Conservation (phyloP, 2,113 vertebrate species). For the Pimephales promelas region DNA sequence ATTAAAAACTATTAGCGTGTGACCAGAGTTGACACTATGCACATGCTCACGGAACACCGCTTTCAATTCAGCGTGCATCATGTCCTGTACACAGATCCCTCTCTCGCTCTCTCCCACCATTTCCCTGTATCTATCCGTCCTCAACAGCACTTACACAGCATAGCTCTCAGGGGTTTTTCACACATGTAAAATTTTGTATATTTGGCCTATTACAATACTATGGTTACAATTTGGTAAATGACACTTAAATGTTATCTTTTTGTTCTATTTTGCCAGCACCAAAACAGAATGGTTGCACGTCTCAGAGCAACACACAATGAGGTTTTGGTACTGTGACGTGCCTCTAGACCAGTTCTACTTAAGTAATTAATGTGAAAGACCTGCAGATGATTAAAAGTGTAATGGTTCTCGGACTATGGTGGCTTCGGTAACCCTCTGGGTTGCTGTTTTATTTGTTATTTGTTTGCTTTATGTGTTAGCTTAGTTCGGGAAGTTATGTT, state of each 20-base stretch:
- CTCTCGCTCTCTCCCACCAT: not conserved
- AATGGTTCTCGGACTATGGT: too few species aligned
- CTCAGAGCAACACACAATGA: not conserved
- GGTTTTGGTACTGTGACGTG: not conserved
- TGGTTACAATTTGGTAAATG: not conserved
- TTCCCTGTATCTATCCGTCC: not conserved
- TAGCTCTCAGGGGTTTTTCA: not conserved
- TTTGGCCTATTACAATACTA: not conserved
- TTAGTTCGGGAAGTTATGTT: too few species aligned
- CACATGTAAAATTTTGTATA: not conserved
- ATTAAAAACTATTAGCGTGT: conserved; percentile 27
- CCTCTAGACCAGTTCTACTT: too few species aligned
- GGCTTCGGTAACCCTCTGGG: too few species aligned
- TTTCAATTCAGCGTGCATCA: not conserved
- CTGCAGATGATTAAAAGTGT: too few species aligned
- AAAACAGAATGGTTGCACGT: not conserved
- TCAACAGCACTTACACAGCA: not conserved
- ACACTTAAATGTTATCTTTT: too few species aligned
- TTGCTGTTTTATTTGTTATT: too few species aligned
- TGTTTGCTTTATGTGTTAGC: too few species aligned
- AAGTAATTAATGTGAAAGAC: too few species aligned
- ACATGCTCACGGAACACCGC: not conserved
- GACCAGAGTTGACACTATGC: not conserved
- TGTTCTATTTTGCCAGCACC: too few species aligned
- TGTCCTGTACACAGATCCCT: not conserved